These are phyloP conservation scores for Ganaspis sp. DNA, from an alignment of 1,140 invertebrate species.

Conservation along the genomic window DNA sequence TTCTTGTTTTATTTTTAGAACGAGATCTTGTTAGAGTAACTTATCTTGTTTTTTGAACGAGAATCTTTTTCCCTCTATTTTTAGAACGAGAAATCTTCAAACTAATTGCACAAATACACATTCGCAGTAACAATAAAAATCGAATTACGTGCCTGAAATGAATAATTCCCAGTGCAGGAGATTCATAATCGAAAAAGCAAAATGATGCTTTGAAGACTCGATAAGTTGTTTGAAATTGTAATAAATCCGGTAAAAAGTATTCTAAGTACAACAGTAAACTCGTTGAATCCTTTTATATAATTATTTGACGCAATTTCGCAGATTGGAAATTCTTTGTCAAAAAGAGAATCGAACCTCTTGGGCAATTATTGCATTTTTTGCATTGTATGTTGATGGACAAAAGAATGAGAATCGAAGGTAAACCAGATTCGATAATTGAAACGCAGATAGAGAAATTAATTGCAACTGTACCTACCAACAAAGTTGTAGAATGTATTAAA, in stretches of 20 bases:
- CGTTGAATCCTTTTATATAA: background rate
- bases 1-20: too few relatives aligned
- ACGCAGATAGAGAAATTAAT: constrained; percentile 16
- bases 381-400: constrained; percentile 3
- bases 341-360: background rate
- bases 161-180: too few relatives aligned
- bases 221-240: background rate
- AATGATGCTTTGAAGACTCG: too few relatives aligned
- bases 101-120: too few relatives aligned
- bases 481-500: background rate
- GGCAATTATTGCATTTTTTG: constrained; percentile 11
- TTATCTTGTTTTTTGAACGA: too few relatives aligned
- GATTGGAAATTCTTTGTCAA: background rate
- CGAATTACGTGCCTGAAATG: too few relatives aligned
- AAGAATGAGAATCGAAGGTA: constrained; percentile 9
- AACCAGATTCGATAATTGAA: constrained; percentile 5
- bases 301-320: background rate
- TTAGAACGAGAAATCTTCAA: too few relatives aligned
- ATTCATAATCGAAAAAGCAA: too few relatives aligned
- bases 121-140: too few relatives aligned
- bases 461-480: background rate
- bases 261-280: background rate
- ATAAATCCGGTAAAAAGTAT: background rate
- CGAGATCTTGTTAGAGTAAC: too few relatives aligned
- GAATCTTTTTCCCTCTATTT: too few relatives aligned